phyloP scores from a whole-genome alignment of 2,797 vertebrate species.

The Enteromius mattozi region DNA sequence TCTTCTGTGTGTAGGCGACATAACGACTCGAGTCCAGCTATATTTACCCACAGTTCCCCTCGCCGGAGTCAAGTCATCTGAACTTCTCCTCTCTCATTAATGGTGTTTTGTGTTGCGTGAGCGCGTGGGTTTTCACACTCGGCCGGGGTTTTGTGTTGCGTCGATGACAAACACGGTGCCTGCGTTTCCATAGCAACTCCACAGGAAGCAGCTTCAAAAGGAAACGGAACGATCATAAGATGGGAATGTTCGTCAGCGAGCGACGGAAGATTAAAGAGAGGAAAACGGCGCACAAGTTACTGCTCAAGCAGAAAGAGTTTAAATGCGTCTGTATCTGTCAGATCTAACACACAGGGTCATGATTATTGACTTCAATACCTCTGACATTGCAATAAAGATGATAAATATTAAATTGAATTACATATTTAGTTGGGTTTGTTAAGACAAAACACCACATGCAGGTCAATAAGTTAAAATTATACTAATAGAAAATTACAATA shows the following conservation, averaged over 20 bases:
- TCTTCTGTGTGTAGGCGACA: conserved; percentile 30
- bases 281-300: background rate
- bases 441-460: no score
- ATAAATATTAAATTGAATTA: background rate
- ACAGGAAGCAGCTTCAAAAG: conserved; percentile 65
- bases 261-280: conserved; percentile 44
- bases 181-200: conserved; percentile 82
- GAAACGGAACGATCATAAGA: conserved; percentile 65
- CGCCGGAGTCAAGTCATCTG: conserved; percentile 63
- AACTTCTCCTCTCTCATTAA: conserved; percentile 67
- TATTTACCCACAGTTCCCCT: conserved; percentile 74
- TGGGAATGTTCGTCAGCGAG: conserved; percentile 67
- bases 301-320: background rate
- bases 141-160: conserved; percentile 37
- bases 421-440: background rate
- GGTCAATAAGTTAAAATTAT: no score
- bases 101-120: conserved; percentile 65
- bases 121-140: conserved; percentile 55
- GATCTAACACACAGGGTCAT: background rate
- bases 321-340: background rate
- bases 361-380: background rate
- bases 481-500: background rate
- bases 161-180: conserved; percentile 72
- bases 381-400: background rate
- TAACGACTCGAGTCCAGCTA: conserved; percentile 58